Percentiles rank a stretch among this genome's conserved stretches.
Conservation (phyloP, 2,888 invertebrate species). For the Agrotis segetum region DNA sequence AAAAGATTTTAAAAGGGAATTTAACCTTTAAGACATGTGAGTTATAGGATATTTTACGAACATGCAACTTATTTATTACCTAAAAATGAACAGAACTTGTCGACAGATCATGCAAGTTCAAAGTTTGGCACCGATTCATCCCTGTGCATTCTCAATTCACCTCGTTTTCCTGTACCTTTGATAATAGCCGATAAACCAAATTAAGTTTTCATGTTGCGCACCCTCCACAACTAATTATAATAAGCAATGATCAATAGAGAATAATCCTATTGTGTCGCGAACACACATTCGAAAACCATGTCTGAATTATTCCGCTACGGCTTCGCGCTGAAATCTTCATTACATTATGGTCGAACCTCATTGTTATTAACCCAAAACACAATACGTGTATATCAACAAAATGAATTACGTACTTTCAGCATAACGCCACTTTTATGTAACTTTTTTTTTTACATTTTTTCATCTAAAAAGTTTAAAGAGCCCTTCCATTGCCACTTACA, state of each 20-base stretch:
- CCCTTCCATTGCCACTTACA: slow-evolving; percentile 58
- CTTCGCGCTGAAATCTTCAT: slow-evolving; percentile 89
- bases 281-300: slow-evolving; percentile 90
- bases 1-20: too few species aligned
- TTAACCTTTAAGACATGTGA: too few species aligned
- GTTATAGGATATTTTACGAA: too few species aligned
- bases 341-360: slow-evolving; percentile 84
- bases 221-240: slow-evolving; percentile 89
- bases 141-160: too few species aligned
- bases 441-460: slow-evolving; percentile 44
- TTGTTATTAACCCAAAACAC: slow-evolving; percentile 58
- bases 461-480: slow-evolving; percentile 55
- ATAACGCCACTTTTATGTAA: slow-evolving; percentile 40
- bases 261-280: slow-evolving; percentile 89
- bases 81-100: too few species aligned
- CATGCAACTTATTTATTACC: too few species aligned
- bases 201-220: slow-evolving; percentile 91
- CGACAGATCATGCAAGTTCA: too few species aligned
- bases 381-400: slow-evolving; percentile 18
- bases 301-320: slow-evolving; percentile 89
- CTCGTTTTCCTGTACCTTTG: too few species aligned
- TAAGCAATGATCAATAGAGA: slow-evolving; percentile 91
- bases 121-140: too few species aligned
- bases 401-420: slow-evolving; percentile 42
- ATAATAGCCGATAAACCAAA: slow-evolving; percentile 91